Conservation (phyloP, 2,888 invertebrate species). For the Clistopyga incitator region DNA sequence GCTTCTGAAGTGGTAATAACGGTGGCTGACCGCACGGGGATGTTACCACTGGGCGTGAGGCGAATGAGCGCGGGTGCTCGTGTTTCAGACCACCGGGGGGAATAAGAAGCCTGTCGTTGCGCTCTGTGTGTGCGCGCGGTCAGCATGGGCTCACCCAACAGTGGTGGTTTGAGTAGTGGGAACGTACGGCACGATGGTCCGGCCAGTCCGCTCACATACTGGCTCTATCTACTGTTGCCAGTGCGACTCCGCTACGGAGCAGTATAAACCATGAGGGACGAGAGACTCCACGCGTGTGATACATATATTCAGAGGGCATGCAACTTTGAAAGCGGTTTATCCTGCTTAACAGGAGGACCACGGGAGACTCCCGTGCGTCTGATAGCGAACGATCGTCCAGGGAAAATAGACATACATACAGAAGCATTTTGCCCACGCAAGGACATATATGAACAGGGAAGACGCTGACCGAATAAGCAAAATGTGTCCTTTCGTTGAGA, state of each 20-base stretch:
- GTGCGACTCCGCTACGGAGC: neutral
- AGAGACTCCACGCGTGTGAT: conserved; percentile 38
- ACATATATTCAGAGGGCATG: conserved; percentile 44
- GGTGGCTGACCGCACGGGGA: conserved; percentile 63
- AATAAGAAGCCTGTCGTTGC: conserved; percentile 45
- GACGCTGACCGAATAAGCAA: neutral
- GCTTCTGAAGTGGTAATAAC: conserved; percentile 60
- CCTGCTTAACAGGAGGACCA: conserved; percentile 45
- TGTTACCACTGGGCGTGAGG: conserved; percentile 59
- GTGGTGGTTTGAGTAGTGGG: conserved; percentile 13
- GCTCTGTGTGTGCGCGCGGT: neutral
- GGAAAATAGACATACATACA: conserved; percentile 26
- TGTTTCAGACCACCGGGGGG: conserved; percentile 36
- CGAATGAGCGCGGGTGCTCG: neutral
- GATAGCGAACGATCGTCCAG: conserved; percentile 49
- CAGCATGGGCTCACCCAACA: neutral
- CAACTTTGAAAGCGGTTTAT: conserved; percentile 57
- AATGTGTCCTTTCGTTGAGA: neutral
- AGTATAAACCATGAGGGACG: conserved; percentile 41
- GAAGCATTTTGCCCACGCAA: neutral
- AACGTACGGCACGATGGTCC: conserved; percentile 5
- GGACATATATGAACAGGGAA: neutral
- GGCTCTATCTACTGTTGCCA: neutral
- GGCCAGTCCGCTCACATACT: conserved; percentile 20
- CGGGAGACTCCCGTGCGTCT: conserved; percentile 39